Evolutionary conservation across 2,888 invertebrate genomes (phyloP).

Genomic region (Dichetophora obliterata): DNA sequence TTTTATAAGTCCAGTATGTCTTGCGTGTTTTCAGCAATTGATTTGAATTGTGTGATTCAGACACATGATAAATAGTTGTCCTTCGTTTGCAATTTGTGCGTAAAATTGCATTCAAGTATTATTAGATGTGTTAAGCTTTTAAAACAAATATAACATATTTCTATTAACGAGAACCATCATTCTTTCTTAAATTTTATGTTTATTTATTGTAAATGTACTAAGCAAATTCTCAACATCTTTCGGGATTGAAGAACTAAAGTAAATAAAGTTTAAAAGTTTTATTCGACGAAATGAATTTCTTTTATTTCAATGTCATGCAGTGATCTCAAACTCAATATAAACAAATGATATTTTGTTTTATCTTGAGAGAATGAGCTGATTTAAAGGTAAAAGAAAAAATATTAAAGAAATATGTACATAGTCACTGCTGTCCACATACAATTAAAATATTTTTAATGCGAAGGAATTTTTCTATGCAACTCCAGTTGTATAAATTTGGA

Average conservation of each 20-base stretch:
- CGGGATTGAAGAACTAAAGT: not conserved
- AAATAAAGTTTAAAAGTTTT: not conserved
- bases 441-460: too few species aligned
- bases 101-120: not conserved
- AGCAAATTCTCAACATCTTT: not conserved
- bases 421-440: too few species aligned
- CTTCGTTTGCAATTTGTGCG: constrained; percentile 13
- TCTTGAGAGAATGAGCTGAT: too few species aligned
- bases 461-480: too few species aligned
- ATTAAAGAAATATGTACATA: too few species aligned
- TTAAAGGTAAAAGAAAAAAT: too few species aligned
- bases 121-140: not conserved
- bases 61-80: constrained; percentile 15
- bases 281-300: too few species aligned
- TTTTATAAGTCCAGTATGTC: constrained; percentile 33
- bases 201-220: not conserved
- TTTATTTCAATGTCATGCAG: not conserved
- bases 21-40: constrained; percentile 13
- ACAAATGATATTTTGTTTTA: too few species aligned
- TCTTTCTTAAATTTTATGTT: not conserved
- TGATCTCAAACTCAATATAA: too few species aligned
- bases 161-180: not conserved
- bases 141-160: too few species aligned
- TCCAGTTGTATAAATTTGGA: not conserved
- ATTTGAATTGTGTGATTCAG: constrained; percentile 24